Evolutionary conservation across 2,113 vertebrate genomes (phyloP), one percentile per base, ranked within the genome.

Genomic region (Lota lota): DNA sequence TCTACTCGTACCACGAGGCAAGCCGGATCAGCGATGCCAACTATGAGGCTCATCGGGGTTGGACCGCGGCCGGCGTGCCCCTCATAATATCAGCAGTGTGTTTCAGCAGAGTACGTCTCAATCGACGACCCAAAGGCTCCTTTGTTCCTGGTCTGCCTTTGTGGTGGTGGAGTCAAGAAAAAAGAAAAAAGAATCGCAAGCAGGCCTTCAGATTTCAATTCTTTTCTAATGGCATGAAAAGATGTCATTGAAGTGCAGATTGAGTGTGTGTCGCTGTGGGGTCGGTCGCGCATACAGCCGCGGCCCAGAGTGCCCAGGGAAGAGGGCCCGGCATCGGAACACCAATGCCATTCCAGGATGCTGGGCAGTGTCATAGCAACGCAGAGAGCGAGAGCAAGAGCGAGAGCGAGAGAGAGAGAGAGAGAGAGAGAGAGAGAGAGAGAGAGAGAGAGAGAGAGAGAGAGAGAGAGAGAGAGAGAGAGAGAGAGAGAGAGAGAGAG

Each of bases 31-130:
- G 88, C 83, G 85, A 94, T 90, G 86, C 85, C 86, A 94, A 90
- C 76, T 91, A 93, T 94, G 81, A 71, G 81, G 91, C 88, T 92
- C 81, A 93, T 93, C 85, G 71, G 69, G 88, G 93, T 72, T 84
- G 90, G 70, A 90, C 87, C 77, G 74, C 72, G 83, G 80, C 77
- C 72, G 67, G 68, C 76, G 68, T 81, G 75, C 79, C 84, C 28
- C 83, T 83, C 77, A 85, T 88, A 92, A 91, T 89, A 87, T 90
- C 83, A 59, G 80, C 83, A 80, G 81, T 86, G 80, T 79, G 76
- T 90, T 92, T 87, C 75, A 78, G 40, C 75, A 78, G 40, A 60
- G 78, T 88, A 91, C 63, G 57, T 92, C 90, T 92, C 88, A 92
- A 91, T 91, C 68, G 78, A 81, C 82, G 88, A 81, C 82, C 88